A percentile compares a stretch with the other conserved stretches of the same genome.
phyloP scores from a whole-genome alignment of 2,888 invertebrate species.

The Heliconius hortense region DNA sequence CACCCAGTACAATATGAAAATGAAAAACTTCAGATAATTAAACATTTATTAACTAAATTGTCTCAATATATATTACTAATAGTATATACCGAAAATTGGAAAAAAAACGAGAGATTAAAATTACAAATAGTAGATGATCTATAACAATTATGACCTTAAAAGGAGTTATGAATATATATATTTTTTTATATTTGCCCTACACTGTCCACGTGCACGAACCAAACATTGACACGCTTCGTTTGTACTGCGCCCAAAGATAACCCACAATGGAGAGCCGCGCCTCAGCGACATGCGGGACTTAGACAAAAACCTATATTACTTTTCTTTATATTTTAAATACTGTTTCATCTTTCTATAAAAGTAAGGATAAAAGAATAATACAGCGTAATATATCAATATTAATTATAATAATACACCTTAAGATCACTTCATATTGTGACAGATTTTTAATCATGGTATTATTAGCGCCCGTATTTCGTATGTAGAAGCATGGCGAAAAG shows the following conservation, averaged over 20 bases:
- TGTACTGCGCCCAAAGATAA: conserved; percentile 70
- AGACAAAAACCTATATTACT: conserved; percentile 23
- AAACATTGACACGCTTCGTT: conserved; percentile 57
- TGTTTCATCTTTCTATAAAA: background rate
- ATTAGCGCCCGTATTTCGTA: too few species aligned
- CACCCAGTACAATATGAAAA: background rate
- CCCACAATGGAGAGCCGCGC: conserved; percentile 45
- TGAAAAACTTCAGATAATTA: background rate
- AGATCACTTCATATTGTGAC: too few species aligned
- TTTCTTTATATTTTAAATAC: conserved; percentile 10
- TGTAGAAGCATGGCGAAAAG: too few species aligned
- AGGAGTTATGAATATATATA: background rate
- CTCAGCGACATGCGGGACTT: conserved; percentile 33
- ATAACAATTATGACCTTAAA: conserved; percentile 24
- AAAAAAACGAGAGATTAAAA: background rate
- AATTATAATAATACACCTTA: too few species aligned
- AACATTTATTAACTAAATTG: background rate
- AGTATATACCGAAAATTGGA: background rate
- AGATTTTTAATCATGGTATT: too few species aligned
- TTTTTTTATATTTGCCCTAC: conserved; percentile 30
- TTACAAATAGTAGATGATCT: background rate
- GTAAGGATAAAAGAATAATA: background rate
- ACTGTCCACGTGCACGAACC: conserved; percentile 50
- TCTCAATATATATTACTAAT: background rate
- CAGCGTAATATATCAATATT: too few species aligned